Conservation (phyloP, 1,140 invertebrate species). For the Dinoponera quadriceps region DNA sequence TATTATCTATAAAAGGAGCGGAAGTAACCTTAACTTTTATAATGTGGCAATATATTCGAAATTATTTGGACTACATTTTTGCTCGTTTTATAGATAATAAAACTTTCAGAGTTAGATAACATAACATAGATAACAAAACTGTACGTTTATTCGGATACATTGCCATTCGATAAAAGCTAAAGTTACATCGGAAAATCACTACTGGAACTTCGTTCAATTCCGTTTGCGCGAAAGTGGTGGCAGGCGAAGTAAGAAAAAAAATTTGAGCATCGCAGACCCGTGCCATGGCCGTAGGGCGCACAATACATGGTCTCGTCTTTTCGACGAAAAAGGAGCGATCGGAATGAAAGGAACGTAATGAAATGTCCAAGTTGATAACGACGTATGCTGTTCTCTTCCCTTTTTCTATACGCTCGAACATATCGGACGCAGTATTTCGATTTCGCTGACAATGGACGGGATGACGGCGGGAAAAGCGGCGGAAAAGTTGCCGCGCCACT, state of each 20-base stretch:
- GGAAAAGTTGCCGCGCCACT: constrained; percentile 50
- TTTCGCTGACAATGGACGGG: background rate
- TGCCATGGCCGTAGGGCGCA: background rate
- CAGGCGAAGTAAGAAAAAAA: background rate
- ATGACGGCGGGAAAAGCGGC: background rate
- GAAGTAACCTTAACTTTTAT: no score
- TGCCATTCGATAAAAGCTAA: no score
- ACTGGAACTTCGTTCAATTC: constrained; percentile 4
- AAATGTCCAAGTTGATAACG: constrained; percentile 31
- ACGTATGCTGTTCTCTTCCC: background rate
- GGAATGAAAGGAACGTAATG: constrained; percentile 13
- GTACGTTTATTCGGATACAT: no score
- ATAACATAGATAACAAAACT: no score
- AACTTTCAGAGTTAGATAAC: no score
- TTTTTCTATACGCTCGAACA: background rate
- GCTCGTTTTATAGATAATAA: no score
- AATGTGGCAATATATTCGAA: no score
- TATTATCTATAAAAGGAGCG: no score
- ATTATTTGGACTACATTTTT: no score
- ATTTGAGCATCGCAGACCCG: constrained; percentile 21
- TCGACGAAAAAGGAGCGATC: constrained; percentile 1
- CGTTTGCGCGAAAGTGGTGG: background rate
- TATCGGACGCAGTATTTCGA: constrained; percentile 15
- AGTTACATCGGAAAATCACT: background rate
- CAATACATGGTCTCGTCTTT: constrained; percentile 12